phyloP scores from a whole-genome alignment of 2,797 vertebrate species.

The Tinamus major region DNA sequence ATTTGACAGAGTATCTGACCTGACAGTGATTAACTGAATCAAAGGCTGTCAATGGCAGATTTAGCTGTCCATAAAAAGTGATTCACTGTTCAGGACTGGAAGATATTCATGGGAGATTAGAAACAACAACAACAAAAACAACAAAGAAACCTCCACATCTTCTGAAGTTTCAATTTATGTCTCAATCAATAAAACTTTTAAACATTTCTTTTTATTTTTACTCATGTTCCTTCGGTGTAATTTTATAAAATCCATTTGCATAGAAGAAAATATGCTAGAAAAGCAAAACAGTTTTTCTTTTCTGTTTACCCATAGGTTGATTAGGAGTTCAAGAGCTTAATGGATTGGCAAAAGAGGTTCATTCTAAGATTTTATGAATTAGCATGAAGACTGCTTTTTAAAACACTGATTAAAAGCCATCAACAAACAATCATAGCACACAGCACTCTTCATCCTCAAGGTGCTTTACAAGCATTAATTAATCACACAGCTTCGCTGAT shows the following conservation, averaged over 20 bases:
- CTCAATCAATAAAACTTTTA: background rate
- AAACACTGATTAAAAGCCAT: background rate
- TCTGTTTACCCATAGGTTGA: background rate
- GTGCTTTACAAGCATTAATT: background rate
- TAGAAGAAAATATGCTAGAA: background rate
- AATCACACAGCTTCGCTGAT: background rate
- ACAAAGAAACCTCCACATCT: background rate
- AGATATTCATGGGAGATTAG: background rate
- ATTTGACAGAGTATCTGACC: conserved; percentile 10
- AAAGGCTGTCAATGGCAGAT: background rate
- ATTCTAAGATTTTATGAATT: background rate
- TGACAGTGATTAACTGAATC: background rate
- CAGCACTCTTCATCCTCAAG: background rate
- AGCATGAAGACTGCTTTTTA: background rate
- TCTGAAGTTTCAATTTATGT: background rate
- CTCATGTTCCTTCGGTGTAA: background rate
- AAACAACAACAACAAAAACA: background rate
- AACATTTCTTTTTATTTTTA: background rate
- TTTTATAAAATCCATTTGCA: background rate
- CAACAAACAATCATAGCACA: background rate
- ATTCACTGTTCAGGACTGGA: background rate
- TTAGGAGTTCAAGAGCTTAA: background rate
- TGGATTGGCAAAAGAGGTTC: background rate
- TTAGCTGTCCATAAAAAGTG: background rate
- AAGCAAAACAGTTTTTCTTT: background rate